Evolutionary conservation across 23 tunicate species (phyloP).

Genomic region (Ciona savignyi): DNA sequence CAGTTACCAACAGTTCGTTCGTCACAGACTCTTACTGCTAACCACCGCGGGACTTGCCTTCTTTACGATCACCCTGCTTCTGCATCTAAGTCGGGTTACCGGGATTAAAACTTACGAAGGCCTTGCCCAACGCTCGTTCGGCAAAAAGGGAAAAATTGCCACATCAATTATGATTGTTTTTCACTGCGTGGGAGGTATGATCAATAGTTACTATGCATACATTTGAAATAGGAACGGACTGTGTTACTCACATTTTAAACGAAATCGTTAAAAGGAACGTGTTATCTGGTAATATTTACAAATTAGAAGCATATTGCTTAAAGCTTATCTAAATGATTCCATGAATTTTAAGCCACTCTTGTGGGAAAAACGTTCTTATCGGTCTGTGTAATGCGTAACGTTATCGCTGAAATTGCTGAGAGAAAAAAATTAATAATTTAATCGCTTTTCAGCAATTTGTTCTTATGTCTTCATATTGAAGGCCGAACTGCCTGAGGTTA

Average conservation of each 20-base stretch:
- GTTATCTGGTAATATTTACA: background rate
- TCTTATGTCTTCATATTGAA: conserved; percentile 69
- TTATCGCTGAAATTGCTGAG: no score
- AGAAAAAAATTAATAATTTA: background rate
- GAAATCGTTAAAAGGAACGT: no score
- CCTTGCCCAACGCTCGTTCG: conserved; percentile 47
- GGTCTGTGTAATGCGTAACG: no score
- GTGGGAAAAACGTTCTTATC: no score
- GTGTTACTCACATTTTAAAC: no score
- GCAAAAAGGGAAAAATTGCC: conserved; percentile 43
- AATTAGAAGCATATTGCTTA: background rate
- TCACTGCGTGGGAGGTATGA: conserved; percentile 83
- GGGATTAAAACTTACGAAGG: conserved; percentile 58
- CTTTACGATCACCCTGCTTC: conserved; percentile 60
- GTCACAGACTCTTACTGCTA: background rate
- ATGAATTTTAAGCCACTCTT: no score
- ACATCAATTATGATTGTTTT: conserved; percentile 59
- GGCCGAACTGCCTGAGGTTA: conserved; percentile 73
- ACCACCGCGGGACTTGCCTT: conserved; percentile 52
- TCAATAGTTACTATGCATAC: no score
- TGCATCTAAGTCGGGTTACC: conserved; percentile 31
- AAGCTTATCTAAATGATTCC: background rate
- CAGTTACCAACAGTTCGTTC: background rate
- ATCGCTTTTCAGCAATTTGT: conserved; percentile 59
- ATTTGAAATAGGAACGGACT: no score